Evolutionary conservation across 1,140 invertebrate genomes (phyloP), one percentile per base, ranked within the genome.

Genomic region (Nasonia longicornis): DNA sequence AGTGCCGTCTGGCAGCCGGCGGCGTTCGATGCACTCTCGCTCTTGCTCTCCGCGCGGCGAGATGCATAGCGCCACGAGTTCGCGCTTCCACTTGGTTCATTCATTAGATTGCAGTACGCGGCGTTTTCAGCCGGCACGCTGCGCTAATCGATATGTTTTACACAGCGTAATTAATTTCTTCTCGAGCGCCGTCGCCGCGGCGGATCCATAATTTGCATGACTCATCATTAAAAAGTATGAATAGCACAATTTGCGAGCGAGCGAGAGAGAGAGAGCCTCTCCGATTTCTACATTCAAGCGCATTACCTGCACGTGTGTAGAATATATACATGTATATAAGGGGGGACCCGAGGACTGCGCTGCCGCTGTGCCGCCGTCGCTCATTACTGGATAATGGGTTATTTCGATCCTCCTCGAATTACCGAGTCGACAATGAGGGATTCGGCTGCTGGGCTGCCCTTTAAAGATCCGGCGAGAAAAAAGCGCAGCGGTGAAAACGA

Each of bases 341-440:
- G 26, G 4, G 2, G 72, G n/a, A 29, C 64, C 20, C 22, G 38
- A 16, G 4, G 84, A 88, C 86, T 87, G 85, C 85, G 82, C 79
- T 26, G 26, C 26, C 26, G 26, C 26, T 26, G 26, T 26, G 26
- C 26, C 26, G 26, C 26, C 26, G 26, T 26, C 85, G 84, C 86
- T 88, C 87, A 89, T 89, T 89, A 89, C 85, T 82, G 85, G 83
- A 86, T 89, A 88, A 88, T 89, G 86, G 86, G 86, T 89, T 89
- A 88, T 89, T 89, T 88, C 86, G 87, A 88, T 89, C 86, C 87
- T 87, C 84, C 86, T 89, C 86, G 84, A 89, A 89, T 89, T 89
- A 88, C 87, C 86, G 84, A 88, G 84, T 88, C 87, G 86, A 89
- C 87, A 88, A 89, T 88, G 84, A 88, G 86, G 83, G 85, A 89